Conservation (phyloP, 92 coral and sea anemone genomes). For the Montipora capitata region DNA sequence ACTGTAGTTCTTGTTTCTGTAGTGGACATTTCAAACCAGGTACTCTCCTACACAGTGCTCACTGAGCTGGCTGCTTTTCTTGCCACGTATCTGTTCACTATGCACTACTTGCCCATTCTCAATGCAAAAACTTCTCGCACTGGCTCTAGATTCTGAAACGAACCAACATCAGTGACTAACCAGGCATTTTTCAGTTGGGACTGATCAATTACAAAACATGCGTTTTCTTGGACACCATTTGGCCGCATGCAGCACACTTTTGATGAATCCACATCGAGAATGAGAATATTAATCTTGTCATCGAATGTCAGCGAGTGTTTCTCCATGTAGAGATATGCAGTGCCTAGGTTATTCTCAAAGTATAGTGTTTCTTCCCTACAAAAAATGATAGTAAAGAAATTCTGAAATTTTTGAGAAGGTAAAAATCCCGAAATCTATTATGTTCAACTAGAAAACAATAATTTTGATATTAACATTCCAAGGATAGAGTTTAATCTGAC, state of each 20-base stretch:
- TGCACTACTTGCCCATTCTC: neutral
- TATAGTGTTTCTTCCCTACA: too few species aligned
- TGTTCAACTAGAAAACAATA: too few species aligned
- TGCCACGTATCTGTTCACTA: slow-evolving; percentile 22
- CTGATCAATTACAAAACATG: slow-evolving; percentile 49
- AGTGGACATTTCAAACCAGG: slow-evolving; percentile 22
- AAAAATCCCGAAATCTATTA: too few species aligned
- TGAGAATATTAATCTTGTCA: slow-evolving; percentile 21
- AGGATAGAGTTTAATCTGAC: too few species aligned
- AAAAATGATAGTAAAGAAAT: too few species aligned
- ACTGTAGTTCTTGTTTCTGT: slow-evolving; percentile 17
- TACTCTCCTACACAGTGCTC: slow-evolving; percentile 4
- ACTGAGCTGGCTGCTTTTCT: slow-evolving; percentile 5
- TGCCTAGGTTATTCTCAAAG: too few species aligned
- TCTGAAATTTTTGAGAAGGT: too few species aligned
- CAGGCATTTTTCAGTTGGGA: slow-evolving; percentile 50
- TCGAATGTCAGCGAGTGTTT: neutral
- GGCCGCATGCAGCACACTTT: neutral
- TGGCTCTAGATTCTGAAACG: slow-evolving; percentile 44
- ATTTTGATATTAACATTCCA: too few species aligned
- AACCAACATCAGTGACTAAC: slow-evolving; percentile 53
- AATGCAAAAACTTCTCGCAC: neutral
- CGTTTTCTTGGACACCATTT: slow-evolving; percentile 22
- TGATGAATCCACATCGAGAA: neutral
- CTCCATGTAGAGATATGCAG: too few species aligned